Conservation (phyloP, 2,888 invertebrate species). For the Rhamphomyia laevipes region DNA sequence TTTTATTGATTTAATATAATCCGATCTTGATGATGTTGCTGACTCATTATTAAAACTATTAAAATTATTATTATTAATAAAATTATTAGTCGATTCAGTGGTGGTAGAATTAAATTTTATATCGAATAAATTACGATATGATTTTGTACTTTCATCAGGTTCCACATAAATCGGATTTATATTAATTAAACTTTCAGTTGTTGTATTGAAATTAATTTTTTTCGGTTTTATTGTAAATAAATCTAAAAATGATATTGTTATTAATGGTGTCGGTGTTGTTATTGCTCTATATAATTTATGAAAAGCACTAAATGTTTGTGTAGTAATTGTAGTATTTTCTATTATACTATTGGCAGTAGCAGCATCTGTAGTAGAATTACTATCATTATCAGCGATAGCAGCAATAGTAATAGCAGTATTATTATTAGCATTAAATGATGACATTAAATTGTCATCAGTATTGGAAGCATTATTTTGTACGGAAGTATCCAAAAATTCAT, state of each 20-base stretch:
- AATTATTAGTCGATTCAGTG: too few species aligned
- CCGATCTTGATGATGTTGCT: too few species aligned
- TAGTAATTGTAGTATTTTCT: slow-evolving; percentile 8
- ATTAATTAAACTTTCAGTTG: slow-evolving; percentile 12
- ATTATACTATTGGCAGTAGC: slow-evolving; percentile 11
- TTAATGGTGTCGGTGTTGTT: slow-evolving; percentile 14
- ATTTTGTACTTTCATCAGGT: slow-evolving; percentile 12
- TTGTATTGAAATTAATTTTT: slow-evolving; percentile 14
- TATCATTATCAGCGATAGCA: slow-evolving; percentile 11
- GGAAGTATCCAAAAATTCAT: slow-evolving; percentile 20
- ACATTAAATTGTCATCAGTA: slow-evolving; percentile 10
- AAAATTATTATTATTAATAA: too few species aligned
- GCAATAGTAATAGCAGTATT: slow-evolving; percentile 7
- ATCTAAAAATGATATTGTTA: slow-evolving; percentile 18
- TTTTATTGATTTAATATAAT: too few species aligned
- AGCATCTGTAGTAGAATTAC: slow-evolving; percentile 2
- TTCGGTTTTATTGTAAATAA: slow-evolving; percentile 19
- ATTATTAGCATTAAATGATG: slow-evolving; percentile 1
- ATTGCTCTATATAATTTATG: not conserved
- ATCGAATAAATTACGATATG: not conserved
- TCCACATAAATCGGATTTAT: slow-evolving; percentile 16
- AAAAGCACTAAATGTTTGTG: slow-evolving; percentile 7
- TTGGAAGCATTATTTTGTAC: slow-evolving; percentile 17
- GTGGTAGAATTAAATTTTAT: too few species aligned
- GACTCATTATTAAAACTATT: too few species aligned